These are phyloP conservation scores for Sycophila texana DNA, from an alignment of 2,888 invertebrate genomes.

Conservation along the genomic window DNA sequence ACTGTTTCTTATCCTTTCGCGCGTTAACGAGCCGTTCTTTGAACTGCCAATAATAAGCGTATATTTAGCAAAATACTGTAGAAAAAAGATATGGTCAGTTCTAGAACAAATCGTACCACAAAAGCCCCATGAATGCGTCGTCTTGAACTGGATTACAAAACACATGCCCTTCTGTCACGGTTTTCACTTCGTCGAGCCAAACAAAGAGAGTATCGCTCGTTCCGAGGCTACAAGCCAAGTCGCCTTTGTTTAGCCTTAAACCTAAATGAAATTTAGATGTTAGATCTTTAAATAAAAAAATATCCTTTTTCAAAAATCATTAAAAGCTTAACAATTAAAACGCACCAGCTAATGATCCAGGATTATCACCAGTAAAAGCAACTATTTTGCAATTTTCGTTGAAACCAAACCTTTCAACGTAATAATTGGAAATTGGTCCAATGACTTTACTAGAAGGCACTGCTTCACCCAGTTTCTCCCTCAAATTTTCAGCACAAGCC, in stretches of 20 bases:
- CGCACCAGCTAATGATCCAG: slow-evolving; percentile 87
- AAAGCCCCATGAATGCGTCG: slow-evolving; percentile 89
- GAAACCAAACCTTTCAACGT: slow-evolving; percentile 92
- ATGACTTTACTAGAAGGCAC: slow-evolving; percentile 84
- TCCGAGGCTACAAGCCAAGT: slow-evolving; percentile 92
- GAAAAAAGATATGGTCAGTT: not conserved
- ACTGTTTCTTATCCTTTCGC: slow-evolving; percentile 87
- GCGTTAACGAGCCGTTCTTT: slow-evolving; percentile 94
- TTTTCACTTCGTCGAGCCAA: slow-evolving; percentile 83
- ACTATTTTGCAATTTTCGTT: slow-evolving; percentile 86
- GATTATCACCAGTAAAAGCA: slow-evolving; percentile 97
- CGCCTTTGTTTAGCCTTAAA: slow-evolving; percentile 86
- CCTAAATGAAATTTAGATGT: slow-evolving; percentile 79
- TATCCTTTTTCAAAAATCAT: too few species aligned
- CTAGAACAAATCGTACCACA: slow-evolving; percentile 80
- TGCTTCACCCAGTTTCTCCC: slow-evolving; percentile 84
- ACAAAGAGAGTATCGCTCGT: slow-evolving; percentile 95
- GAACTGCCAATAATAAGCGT: slow-evolving; percentile 77
- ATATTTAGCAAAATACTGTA: not conserved
- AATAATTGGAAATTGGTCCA: slow-evolving; percentile 87
- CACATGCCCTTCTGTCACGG: slow-evolving; percentile 88
- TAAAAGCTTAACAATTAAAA: too few species aligned
- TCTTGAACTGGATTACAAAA: slow-evolving; percentile 90
- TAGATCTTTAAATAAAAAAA: too few species aligned
- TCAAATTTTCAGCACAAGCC: slow-evolving; percentile 87